These are phyloP conservation scores for Notospermus geniculatus DNA, from an alignment of 1,140 invertebrate genomes.

Conservation along the genomic window DNA sequence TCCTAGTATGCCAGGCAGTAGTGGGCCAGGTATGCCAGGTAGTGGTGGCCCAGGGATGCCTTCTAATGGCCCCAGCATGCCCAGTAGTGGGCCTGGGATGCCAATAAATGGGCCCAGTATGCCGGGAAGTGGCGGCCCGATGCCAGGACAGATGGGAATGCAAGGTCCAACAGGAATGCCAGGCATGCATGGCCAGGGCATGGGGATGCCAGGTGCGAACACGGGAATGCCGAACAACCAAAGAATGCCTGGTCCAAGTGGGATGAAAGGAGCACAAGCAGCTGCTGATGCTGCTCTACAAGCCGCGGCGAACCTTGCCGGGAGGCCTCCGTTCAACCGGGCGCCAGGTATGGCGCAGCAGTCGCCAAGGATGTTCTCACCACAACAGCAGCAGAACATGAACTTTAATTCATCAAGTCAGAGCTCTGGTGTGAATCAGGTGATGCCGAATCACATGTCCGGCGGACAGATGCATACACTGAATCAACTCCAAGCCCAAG, in stretches of 20 bases:
- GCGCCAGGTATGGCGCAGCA: slow-evolving; percentile 9
- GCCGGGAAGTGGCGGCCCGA: slow-evolving; percentile 6
- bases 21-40: too few species aligned
- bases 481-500: too few species aligned
- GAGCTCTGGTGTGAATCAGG: too few species aligned
- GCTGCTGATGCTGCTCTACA: slow-evolving; percentile 55
- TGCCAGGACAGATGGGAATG: too few species aligned
- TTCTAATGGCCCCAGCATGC: too few species aligned
- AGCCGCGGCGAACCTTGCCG: slow-evolving; percentile 49
- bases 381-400: too few species aligned
- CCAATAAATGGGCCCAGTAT: slow-evolving; percentile 57
- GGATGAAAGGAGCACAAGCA: slow-evolving; percentile 50
- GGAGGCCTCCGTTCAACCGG: slow-evolving; percentile 15
- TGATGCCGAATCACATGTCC: too few species aligned
- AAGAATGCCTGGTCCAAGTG: not conserved
- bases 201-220: slow-evolving; percentile 27
- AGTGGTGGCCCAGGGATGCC: too few species aligned
- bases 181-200: slow-evolving; percentile 24
- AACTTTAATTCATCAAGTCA: too few species aligned
- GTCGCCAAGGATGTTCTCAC: too few species aligned
- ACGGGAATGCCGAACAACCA: slow-evolving; percentile 6
- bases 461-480: too few species aligned
- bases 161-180: slow-evolving; percentile 31
- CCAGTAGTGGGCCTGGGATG: slow-evolving; percentile 23
- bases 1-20: too few species aligned